A percentile compares a stretch with the other conserved stretches of the same genome.
These are phyloP conservation scores for Sylvietta virens DNA, from an alignment of 2,113 vertebrate genomes.

Conservation along the genomic window DNA sequence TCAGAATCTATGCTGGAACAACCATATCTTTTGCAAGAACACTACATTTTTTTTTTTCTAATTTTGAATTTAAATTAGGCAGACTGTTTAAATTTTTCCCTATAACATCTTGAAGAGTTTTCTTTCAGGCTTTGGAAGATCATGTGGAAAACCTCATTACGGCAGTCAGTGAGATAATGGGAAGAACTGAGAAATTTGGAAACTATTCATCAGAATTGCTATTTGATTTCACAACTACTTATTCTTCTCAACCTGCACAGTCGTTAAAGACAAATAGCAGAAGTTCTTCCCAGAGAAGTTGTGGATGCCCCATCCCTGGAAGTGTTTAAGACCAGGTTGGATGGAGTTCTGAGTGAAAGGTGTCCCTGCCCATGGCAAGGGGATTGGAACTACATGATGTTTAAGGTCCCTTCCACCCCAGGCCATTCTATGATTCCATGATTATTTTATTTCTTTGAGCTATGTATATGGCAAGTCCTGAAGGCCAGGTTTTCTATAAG, in stretches of 20 bases:
- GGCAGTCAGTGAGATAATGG: background rate
- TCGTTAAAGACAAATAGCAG: background rate
- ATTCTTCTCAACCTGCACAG: background rate
- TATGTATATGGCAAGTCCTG: background rate
- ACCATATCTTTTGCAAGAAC: background rate
- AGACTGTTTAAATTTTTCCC: background rate
- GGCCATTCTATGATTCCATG: background rate
- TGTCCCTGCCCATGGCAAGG: background rate
- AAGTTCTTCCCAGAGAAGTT: background rate
- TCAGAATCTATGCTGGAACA: background rate
- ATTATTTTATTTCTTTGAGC: background rate
- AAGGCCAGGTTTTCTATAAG: background rate
- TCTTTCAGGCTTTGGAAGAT: background rate
- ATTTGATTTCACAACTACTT: background rate
- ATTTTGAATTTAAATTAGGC: background rate
- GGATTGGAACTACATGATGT: background rate
- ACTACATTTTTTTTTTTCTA: background rate
- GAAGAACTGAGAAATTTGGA: background rate
- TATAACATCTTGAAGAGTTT: background rate
- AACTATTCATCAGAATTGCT: background rate
- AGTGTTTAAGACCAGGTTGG: background rate
- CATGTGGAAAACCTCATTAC: background rate
- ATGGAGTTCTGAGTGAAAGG: background rate
- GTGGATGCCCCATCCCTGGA: background rate
- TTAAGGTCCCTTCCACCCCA: background rate